Percentiles rank a stretch among this genome's conserved stretches.
These are phyloP conservation scores for Beris chalybata DNA, from an alignment of 2,888 invertebrate species.

Conservation along the genomic window DNA sequence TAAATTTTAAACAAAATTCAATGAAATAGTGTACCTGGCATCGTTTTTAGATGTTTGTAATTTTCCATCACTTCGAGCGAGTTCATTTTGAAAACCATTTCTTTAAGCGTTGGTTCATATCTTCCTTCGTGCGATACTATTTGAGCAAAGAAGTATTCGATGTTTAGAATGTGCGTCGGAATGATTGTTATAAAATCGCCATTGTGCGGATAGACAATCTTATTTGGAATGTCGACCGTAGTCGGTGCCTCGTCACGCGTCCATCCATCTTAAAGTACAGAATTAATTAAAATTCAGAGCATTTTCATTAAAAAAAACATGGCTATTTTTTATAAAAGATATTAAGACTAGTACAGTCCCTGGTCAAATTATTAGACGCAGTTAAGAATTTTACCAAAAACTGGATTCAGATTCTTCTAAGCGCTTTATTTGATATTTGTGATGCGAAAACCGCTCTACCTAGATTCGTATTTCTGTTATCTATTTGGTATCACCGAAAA, in stretches of 20 bases:
- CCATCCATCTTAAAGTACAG: constrained; percentile 45
- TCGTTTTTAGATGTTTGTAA: constrained; percentile 10
- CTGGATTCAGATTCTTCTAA: too few species aligned
- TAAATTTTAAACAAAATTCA: background rate
- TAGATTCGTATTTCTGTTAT: too few species aligned
- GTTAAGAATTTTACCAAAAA: too few species aligned
- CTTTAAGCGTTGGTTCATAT: constrained; percentile 16
- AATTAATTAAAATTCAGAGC: too few species aligned
- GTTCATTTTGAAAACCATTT: constrained; percentile 32
- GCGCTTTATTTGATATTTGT: too few species aligned
- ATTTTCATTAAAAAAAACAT: too few species aligned
- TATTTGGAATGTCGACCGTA: constrained; percentile 43
- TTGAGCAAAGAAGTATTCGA: constrained; percentile 48
- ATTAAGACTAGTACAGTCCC: too few species aligned
- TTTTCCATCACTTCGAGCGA: constrained; percentile 4
- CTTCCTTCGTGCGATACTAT: constrained; percentile 39
- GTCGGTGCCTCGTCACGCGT: constrained; percentile 48
- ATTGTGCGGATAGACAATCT: constrained; percentile 37
- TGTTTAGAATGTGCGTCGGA: constrained; percentile 46
- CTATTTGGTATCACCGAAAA: too few species aligned
- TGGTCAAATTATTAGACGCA: too few species aligned
- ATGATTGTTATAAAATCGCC: constrained; percentile 45
- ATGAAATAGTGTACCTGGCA: constrained; percentile 18
- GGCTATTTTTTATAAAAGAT: too few species aligned
- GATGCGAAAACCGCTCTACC: too few species aligned